Conservation (phyloP, 2,888 invertebrate genomes). For the Heteromyza rotundicornis region DNA sequence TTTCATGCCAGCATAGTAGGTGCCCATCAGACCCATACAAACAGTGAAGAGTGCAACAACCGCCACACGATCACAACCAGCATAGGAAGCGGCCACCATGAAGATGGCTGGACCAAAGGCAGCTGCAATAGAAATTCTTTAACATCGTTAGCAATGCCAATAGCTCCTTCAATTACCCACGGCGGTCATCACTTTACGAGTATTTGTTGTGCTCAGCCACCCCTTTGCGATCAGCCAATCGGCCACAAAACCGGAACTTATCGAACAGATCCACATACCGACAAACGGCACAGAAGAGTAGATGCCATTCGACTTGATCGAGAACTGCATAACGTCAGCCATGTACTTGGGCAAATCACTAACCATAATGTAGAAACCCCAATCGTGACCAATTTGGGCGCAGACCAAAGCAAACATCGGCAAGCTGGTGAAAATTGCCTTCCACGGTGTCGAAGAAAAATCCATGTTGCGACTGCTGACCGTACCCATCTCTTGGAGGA, state of each 20-base stretch:
- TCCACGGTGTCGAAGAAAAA: constrained; percentile 75
- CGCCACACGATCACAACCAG: constrained; percentile 67
- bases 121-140: constrained; percentile 38
- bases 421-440: constrained; percentile 68
- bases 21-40: constrained; percentile 73
- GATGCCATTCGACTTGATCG: constrained; percentile 66
- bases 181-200: constrained; percentile 71
- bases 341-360: constrained; percentile 69
- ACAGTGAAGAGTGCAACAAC: constrained; percentile 68
- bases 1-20: constrained; percentile 72
- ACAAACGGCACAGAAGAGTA: constrained; percentile 68
- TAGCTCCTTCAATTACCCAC: constrained; percentile 62
- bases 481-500: constrained; percentile 68
- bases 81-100: constrained; percentile 70
- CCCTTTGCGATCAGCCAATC: constrained; percentile 69
- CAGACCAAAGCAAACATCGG: constrained; percentile 73
- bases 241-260: constrained; percentile 68
- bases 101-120: constrained; percentile 70
- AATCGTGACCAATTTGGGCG: constrained; percentile 71
- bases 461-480: constrained; percentile 63
- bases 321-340: constrained; percentile 66
- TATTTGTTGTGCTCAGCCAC: constrained; percentile 65
- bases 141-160: neutral
- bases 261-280: constrained; percentile 66
- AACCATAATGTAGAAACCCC: constrained; percentile 69